Conservation (phyloP, 2,113 vertebrate species). For the Cottus gobio region DNA sequence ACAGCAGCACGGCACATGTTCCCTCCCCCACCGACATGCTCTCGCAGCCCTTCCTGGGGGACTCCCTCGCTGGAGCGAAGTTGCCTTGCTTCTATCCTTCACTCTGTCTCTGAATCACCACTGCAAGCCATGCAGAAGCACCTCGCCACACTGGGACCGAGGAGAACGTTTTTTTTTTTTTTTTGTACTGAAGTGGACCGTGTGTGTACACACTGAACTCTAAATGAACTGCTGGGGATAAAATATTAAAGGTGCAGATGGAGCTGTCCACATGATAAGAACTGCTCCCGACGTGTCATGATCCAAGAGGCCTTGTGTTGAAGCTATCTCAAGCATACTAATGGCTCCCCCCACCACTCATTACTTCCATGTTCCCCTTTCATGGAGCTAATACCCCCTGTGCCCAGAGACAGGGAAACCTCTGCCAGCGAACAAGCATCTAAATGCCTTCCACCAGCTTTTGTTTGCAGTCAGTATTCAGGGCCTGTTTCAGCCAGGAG, state of each 20-base stretch:
- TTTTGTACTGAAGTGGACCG: slow-evolving; percentile 57
- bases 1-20: slow-evolving; percentile 90
- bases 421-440: slow-evolving; percentile 75
- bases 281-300: slow-evolving; percentile 96
- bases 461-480: slow-evolving; percentile 53
- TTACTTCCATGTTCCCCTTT: slow-evolving; percentile 93
- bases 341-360: slow-evolving; percentile 91
- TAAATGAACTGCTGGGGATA: slow-evolving; percentile 92
- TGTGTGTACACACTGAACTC: slow-evolving; percentile 91
- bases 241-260: slow-evolving; percentile 99
- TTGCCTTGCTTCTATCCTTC: slow-evolving; percentile 80
- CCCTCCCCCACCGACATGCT: slow-evolving; percentile 83
- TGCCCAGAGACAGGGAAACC: slow-evolving; percentile 85
- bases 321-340: slow-evolving; percentile 96
- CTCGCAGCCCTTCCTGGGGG: slow-evolving; percentile 86
- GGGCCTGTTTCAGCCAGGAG: slow-evolving; percentile 28
- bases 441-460: slow-evolving; percentile 73
- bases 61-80: slow-evolving; percentile 85
- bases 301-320: slow-evolving; percentile 94
- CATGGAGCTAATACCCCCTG: slow-evolving; percentile 94
- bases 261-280: slow-evolving; percentile 98
- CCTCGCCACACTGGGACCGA: slow-evolving; percentile 87
- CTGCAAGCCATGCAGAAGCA: slow-evolving; percentile 93
- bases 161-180: slow-evolving; percentile 91
- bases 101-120: slow-evolving; percentile 88